A percentile compares a stretch with the other conserved stretches of the same genome.
Conservation (phyloP, 1,140 invertebrate species). For the Polypedilum vanderplanki region DNA sequence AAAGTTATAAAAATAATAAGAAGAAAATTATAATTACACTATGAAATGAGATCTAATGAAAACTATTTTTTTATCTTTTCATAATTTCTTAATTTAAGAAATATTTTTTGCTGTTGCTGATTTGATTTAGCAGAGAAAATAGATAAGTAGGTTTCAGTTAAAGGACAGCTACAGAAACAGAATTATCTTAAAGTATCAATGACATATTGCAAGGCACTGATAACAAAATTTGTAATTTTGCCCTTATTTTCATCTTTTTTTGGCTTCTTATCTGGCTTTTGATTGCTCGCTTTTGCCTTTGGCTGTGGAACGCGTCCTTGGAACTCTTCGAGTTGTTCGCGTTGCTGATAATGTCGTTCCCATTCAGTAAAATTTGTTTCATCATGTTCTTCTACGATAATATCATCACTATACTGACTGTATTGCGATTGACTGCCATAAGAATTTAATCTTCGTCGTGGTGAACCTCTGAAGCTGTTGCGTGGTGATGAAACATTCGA, state of each 20-base stretch:
- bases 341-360: background rate
- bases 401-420: background rate
- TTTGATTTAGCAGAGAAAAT: too few species aligned
- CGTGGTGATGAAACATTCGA: slow-evolving; percentile 4
- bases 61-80: too few species aligned
- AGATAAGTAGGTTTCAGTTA: too few species aligned
- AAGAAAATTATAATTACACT: too few species aligned
- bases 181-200: background rate
- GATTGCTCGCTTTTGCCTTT: background rate
- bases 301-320: background rate
- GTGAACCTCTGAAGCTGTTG: background rate
- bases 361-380: background rate
- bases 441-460: background rate
- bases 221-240: background rate
- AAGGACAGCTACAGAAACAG: too few species aligned
- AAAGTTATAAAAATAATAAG: too few species aligned
- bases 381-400: background rate
- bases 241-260: background rate
- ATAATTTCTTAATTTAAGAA: too few species aligned
- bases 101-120: too few species aligned
- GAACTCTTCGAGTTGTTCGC: background rate
- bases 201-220: background rate
- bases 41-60: too few species aligned
- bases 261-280: background rate
- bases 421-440: background rate